Percentiles rank a stretch among this genome's conserved stretches.
phyloP scores from a whole-genome alignment of 2,888 invertebrate species.

The Eretmocerus hayati region DNA sequence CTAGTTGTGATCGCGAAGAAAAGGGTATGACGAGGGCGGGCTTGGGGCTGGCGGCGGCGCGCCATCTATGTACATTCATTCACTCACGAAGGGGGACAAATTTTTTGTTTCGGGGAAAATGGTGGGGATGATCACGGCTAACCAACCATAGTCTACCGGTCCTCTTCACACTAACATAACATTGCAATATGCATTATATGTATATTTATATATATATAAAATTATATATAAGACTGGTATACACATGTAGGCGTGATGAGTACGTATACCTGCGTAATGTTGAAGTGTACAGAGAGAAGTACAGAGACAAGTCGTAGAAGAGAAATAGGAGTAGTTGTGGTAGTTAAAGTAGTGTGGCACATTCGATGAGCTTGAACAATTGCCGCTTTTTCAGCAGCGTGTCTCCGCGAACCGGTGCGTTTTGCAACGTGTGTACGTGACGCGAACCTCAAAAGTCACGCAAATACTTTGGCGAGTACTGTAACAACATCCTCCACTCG shows the following conservation, averaged over 20 bases:
- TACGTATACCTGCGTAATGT: conserved; percentile 20
- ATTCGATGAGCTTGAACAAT: conserved; percentile 32
- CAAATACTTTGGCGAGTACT: neutral
- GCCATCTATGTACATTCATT: conserved; percentile 48
- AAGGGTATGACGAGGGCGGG: conserved; percentile 45
- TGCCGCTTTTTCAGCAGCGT: neutral
- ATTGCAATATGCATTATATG: conserved; percentile 28
- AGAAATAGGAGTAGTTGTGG: conserved; percentile 1
- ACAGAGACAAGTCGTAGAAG: conserved; percentile 13
- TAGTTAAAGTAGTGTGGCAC: conserved; percentile 25
- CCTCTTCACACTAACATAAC: conserved; percentile 41
- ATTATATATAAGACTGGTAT: conserved; percentile 23
- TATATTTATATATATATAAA: conserved; percentile 26
- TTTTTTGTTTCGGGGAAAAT: neutral
- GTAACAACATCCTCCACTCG: neutral
- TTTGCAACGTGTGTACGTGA: neutral
- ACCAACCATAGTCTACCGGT: conserved; percentile 47
- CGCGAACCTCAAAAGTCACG: neutral
- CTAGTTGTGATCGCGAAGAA: conserved; percentile 47
- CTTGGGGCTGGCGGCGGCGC: conserved; percentile 46
- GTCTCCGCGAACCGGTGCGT: no score
- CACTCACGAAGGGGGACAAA: conserved; percentile 37
- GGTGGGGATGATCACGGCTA: conserved; percentile 29
- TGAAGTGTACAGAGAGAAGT: conserved; percentile 4
- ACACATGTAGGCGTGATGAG: conserved; percentile 24